A percentile compares a stretch with the other conserved stretches of the same genome.
phyloP scores from a whole-genome alignment of 2,888 invertebrate species.

The Hirtodrosophila confusa region DNA sequence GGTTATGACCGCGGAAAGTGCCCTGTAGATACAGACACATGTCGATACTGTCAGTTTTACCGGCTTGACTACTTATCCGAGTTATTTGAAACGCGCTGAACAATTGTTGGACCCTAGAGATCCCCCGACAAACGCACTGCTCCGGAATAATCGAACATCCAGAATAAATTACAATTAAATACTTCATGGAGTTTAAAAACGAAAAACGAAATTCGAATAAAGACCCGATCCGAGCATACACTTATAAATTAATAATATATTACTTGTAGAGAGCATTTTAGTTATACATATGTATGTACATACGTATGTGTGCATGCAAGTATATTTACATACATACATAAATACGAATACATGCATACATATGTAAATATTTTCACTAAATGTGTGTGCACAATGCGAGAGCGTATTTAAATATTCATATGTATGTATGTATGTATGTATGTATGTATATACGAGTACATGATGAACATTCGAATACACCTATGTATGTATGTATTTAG shows the following conservation, averaged over 20 bases:
- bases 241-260: conserved; percentile 5
- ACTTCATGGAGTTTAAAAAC: background rate
- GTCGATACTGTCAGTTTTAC: no score
- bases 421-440: conserved; percentile 3
- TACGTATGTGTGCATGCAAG: background rate
- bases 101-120: no score
- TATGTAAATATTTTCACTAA: conserved; percentile 17
- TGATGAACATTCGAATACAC: conserved; percentile 6
- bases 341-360: conserved; percentile 11
- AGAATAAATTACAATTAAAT: no score
- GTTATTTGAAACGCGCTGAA: no score
- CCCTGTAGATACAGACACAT: no score
- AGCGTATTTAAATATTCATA: conserved; percentile 14
- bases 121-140: no score
- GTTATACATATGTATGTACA: background rate
- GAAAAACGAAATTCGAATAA: background rate
- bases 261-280: background rate
- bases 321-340: conserved; percentile 6
- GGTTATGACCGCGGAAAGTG: background rate
- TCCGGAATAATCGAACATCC: no score
- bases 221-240: no score
- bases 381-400: conserved; percentile 10
- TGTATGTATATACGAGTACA: background rate
- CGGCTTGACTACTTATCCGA: no score
- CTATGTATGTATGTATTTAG: conserved; percentile 12